phyloP scores from a whole-genome alignment of 2,113 vertebrate species.

The Apteryx owenii region DNA sequence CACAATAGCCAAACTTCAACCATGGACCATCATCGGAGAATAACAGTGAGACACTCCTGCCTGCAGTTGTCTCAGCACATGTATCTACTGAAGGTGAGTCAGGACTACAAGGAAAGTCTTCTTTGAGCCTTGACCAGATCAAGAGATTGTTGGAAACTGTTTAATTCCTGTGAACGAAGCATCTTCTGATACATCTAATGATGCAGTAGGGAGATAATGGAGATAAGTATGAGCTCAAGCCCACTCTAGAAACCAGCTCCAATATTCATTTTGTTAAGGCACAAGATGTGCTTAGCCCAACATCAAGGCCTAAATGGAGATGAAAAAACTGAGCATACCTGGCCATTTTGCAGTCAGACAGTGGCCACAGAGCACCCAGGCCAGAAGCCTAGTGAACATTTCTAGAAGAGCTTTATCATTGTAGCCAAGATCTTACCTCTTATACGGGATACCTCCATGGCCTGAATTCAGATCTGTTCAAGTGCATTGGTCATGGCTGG shows the following conservation, averaged over 20 bases:
- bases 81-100: neutral
- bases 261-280: neutral
- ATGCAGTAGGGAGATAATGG: neutral
- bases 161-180: neutral
- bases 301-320: neutral
- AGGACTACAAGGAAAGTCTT: neutral
- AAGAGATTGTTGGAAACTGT: neutral
- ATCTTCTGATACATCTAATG: neutral
- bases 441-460: neutral
- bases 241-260: neutral
- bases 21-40: neutral
- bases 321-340: neutral
- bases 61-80: neutral
- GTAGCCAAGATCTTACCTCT: neutral
- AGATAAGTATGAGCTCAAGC: neutral
- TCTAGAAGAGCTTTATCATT: neutral
- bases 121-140: neutral
- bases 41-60: fast-evolving
- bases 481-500: neutral
- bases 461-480: neutral
- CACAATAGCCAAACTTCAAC: neutral
- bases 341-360: too few species aligned
- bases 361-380: too few species aligned
- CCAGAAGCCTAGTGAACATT: neutral
- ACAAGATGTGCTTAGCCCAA: neutral